Percentiles rank a stretch among this genome's conserved stretches.
Conservation (phyloP, 2,888 invertebrate genomes). For the Agrenia bidenticulata region DNA sequence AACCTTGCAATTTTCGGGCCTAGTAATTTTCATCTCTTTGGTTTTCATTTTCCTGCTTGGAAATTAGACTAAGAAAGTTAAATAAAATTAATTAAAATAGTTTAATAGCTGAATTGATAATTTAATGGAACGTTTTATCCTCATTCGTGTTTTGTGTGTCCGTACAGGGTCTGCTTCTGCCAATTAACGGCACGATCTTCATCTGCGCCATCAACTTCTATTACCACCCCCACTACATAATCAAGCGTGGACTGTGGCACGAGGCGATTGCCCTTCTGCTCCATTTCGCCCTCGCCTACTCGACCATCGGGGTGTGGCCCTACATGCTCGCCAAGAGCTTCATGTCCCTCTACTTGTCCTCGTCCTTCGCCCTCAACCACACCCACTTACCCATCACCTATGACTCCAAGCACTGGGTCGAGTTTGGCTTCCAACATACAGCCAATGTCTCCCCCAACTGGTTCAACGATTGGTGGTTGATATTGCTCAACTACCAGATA, state of each 20-base stretch:
- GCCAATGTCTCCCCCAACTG: slow-evolving; percentile 27
- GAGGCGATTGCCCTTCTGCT: slow-evolving; percentile 23
- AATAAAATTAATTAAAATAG: too few relatives aligned
- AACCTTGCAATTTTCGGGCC: too few relatives aligned
- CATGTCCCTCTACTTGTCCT: slow-evolving; percentile 34
- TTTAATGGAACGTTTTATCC: too few relatives aligned
- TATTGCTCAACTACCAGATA: slow-evolving; percentile 28
- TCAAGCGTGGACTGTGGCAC: slow-evolving; percentile 31
- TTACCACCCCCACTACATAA: slow-evolving; percentile 38
- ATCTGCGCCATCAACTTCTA: slow-evolving; percentile 40
- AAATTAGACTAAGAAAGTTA: too few relatives aligned
- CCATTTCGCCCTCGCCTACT: slow-evolving; percentile 25
- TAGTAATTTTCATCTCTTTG: too few relatives aligned
- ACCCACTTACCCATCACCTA: slow-evolving; percentile 35
- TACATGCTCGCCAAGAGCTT: slow-evolving; percentile 28
- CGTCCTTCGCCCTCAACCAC: slow-evolving; percentile 34
- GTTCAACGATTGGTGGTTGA: slow-evolving; percentile 37
- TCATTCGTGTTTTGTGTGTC: too few relatives aligned
- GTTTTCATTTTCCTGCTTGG: too few relatives aligned
- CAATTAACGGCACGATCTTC: slow-evolving; percentile 34
- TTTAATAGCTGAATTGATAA: too few relatives aligned
- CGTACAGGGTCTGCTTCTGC: slow-evolving; percentile 28
- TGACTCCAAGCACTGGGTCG: slow-evolving; percentile 33
- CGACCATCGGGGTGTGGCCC: slow-evolving; percentile 31
- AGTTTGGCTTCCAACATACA: slow-evolving; percentile 32